Evolutionary conservation across 2,888 invertebrate genomes (phyloP), one percentile per base, ranked within the genome.

Genomic region (Xanthia icteritia): DNA sequence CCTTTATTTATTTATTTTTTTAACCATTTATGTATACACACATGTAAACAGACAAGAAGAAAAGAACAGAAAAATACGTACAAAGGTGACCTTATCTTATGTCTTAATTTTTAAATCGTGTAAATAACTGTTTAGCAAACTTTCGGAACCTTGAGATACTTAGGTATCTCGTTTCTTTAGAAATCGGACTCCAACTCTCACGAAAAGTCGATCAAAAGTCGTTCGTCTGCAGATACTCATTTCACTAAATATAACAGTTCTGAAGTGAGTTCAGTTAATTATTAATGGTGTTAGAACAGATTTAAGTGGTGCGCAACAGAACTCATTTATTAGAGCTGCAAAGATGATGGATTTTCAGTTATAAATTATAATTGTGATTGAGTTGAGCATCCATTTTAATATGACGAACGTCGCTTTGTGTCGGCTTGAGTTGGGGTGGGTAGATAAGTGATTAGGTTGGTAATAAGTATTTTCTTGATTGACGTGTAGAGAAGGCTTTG

Each of bases 241-340:
- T 83, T 68, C n/a, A 65, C 86, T 48, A 54, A 69, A 83, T 72
- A 78, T 86, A 70, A 75, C 73, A 63, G 66, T 79, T 72, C 61
- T 71, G 60, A 58, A 84, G 69, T 45, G 71, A 86, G 56, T 73
- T 68, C 23, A 74, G 79, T 86, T 84, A 86, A 75, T 86, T 84
- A 84, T 84, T 73, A 84, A 86, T 84, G 72, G 73, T 64, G 73
- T 86, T 60, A 79, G 80, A 86, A 71, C 84, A 75, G 87, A 86
- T 84, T 86, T 79, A 84, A 84, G 84, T 86, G 84, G 73, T 79
- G 45, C 66, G 69, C 48, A 71, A 60, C 66, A 79, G 60, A 76
- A 73, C 75, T 84, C 84, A 86, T 86, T 84, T 86, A 67, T 83
- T 74, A 65, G 17, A 75, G 73, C 61, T 58, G 36, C 36, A 51